These are phyloP conservation scores for Morinoia aosen DNA, from an alignment of 2,888 invertebrate species.

Conservation along the genomic window DNA sequence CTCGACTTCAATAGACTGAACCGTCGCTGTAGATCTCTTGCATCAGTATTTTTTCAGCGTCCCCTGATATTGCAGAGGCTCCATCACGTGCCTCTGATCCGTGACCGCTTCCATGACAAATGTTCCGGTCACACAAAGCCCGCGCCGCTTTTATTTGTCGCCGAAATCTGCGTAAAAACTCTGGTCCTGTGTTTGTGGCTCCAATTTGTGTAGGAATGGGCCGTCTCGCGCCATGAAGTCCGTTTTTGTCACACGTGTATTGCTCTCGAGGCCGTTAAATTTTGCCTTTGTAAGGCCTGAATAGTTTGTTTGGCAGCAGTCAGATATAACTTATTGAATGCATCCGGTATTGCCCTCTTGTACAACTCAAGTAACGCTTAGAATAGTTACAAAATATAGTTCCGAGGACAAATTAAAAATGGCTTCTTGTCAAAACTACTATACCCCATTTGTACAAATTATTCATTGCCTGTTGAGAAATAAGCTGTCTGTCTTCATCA, in stretches of 20 bases:
- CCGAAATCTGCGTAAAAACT: conserved; percentile 14
- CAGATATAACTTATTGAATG: too few species aligned
- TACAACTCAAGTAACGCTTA: neutral
- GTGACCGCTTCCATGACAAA: conserved; percentile 24
- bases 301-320: neutral
- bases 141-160: conserved; percentile 1
- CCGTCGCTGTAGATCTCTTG: neutral
- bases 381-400: neutral
- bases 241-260: neutral
- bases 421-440: neutral
- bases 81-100: neutral
- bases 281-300: neutral
- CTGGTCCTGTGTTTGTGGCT: neutral
- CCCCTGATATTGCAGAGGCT: conserved; percentile 1
- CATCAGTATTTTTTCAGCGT: neutral
- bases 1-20: neutral
- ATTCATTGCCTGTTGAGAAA: too few species aligned
- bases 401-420: neutral
- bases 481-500: neutral
- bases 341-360: neutral
- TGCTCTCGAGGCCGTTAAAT: neutral
- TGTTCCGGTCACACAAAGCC: conserved; percentile 30
- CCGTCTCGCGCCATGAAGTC: neutral
- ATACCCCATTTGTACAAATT: too few species aligned
- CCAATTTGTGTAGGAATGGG: neutral